Evolutionary conservation across 1,140 invertebrate species (phyloP).

Genomic region (Tetramorium alpestre): DNA sequence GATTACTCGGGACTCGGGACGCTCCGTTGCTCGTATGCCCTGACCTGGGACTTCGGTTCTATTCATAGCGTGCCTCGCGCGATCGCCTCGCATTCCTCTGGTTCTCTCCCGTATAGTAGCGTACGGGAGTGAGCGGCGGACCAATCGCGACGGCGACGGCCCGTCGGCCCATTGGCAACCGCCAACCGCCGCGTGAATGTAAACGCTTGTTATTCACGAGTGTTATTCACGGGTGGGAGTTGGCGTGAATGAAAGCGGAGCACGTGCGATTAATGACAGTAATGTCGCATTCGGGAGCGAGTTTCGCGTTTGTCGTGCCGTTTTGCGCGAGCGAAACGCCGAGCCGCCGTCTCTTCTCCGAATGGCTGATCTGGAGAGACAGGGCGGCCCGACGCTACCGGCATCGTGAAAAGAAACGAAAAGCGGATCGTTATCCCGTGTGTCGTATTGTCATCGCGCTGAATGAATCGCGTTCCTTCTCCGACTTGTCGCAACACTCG

Average conservation of each 20-base stretch:
- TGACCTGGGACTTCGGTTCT: constrained; percentile 60
- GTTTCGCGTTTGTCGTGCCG: constrained; percentile 56
- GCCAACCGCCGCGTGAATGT: constrained; percentile 61
- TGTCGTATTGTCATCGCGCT: background rate
- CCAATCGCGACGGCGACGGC: constrained; percentile 44
- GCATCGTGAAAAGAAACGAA: background rate
- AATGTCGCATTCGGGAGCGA: constrained; percentile 55
- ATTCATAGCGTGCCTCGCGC: constrained; percentile 21
- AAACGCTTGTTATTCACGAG: background rate
- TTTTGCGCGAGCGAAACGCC: background rate
- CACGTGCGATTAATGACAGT: constrained; percentile 71
- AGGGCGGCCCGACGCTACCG: too few species aligned
- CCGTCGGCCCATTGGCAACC: background rate
- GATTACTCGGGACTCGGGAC: constrained; percentile 60
- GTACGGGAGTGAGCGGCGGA: constrained; percentile 31
- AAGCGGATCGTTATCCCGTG: background rate
- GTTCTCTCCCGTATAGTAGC: constrained; percentile 32
- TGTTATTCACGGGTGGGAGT: constrained; percentile 57
- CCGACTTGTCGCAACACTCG: background rate
- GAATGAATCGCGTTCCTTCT: background rate
- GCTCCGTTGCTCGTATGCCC: constrained; percentile 23
- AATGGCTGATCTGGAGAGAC: too few species aligned
- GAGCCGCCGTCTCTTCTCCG: background rate
- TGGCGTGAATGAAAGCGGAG: constrained; percentile 72
- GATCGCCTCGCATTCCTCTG: constrained; percentile 40